Evolutionary conservation across 1,140 invertebrate species (phyloP).

Genomic region (Trichomalopsis sarcophagae): DNA sequence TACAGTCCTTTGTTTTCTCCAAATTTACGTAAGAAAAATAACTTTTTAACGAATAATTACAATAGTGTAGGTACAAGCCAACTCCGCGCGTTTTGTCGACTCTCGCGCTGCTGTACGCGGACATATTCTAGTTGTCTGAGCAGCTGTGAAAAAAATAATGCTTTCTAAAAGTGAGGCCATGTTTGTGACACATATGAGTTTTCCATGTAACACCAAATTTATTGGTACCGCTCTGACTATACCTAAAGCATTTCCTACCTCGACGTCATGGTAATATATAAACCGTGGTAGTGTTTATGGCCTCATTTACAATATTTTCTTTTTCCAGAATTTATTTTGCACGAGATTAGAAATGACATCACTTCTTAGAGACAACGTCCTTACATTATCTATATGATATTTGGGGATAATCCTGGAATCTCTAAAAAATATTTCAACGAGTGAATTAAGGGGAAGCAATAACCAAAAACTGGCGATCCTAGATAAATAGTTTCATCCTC

Average conservation of each 20-base stretch:
- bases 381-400: slow-evolving; percentile 37
- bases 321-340: slow-evolving; percentile 34
- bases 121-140: no score
- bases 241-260: slow-evolving; percentile 41
- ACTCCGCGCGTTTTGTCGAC: no score
- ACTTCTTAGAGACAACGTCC: slow-evolving; percentile 5
- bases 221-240: slow-evolving; percentile 35
- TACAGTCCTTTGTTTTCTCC: no score
- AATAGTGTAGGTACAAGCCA: no score
- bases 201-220: slow-evolving; percentile 46
- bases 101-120: no score
- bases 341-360: slow-evolving; percentile 39
- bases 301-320: not conserved
- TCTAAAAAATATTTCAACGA: slow-evolving; percentile 37
- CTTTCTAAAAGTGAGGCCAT: slow-evolving; percentile 30
- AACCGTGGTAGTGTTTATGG: slow-evolving; percentile 18
- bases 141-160: slow-evolving; percentile 28
- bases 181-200: no score
- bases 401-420: slow-evolving; percentile 1
- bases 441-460: slow-evolving; percentile 7
- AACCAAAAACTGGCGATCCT: not conserved
- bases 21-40: no score
- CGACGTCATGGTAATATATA: slow-evolving; percentile 44
- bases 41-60: no score
- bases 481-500: not conserved